These are phyloP conservation scores for Mus spretus DNA, from an alignment of 2,797 vertebrate genomes.

Conservation along the genomic window DNA sequence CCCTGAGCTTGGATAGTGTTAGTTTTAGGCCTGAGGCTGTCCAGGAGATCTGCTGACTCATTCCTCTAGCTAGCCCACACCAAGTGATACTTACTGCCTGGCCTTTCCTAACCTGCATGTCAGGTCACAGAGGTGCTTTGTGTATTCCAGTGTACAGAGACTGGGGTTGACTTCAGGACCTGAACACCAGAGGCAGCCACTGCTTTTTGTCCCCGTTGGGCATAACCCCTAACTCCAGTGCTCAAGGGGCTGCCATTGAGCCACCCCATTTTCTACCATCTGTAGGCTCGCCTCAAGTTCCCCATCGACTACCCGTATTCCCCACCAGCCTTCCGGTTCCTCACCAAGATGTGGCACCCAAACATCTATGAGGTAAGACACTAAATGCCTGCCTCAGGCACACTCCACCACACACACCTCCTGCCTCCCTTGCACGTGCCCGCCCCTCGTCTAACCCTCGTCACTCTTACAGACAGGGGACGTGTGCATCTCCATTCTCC, in stretches of 20 bases:
- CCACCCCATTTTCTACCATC: not conserved
- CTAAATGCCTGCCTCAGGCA: too few relatives aligned
- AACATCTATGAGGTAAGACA: constrained; percentile 97
- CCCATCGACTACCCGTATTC: constrained; percentile 98
- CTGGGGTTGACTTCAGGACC: not conserved
- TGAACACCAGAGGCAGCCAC: not conserved
- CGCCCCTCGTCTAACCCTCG: not conserved
- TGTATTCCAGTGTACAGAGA: not conserved
- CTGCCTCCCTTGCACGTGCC: not conserved
- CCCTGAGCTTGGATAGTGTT: not conserved
- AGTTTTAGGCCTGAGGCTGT: not conserved
- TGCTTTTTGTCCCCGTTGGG: not conserved
- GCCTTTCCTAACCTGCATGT: not conserved
- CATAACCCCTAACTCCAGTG: not conserved
- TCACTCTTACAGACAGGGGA: constrained; percentile 92
- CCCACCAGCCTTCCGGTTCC: constrained; percentile 97
- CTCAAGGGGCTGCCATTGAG: not conserved
- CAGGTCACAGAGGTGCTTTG: not conserved
- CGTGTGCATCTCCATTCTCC: constrained; percentile 97
- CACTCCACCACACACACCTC: not conserved
- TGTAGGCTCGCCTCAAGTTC: constrained; percentile 96
- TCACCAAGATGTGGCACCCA: constrained; percentile 99
- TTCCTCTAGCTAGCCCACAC: too few relatives aligned
- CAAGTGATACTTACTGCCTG: too few relatives aligned
- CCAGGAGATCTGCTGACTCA: not conserved